Evolutionary conservation across 2,113 vertebrate genomes (phyloP).

Genomic region (Macrotis lagotis): DNA sequence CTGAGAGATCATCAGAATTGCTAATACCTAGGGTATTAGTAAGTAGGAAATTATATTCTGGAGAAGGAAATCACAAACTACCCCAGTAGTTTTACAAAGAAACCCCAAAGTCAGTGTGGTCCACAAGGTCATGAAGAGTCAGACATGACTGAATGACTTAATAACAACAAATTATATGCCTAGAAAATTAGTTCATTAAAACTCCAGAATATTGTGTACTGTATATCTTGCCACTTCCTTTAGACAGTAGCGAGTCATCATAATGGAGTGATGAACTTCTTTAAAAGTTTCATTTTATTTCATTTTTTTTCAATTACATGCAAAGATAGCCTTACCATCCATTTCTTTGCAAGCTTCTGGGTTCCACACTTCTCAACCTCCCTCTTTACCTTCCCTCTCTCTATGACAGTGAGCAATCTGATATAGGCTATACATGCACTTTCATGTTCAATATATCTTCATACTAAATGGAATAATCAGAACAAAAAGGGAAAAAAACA

Average conservation of each 20-base stretch:
- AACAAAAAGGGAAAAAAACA: too few species aligned
- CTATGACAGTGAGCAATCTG: too few species aligned
- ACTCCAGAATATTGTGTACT: neutral
- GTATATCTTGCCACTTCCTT: neutral
- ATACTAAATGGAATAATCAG: too few species aligned
- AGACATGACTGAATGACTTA: neutral
- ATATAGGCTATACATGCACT: too few species aligned
- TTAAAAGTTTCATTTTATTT: too few species aligned
- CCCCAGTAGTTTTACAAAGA: neutral
- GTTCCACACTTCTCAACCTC: too few species aligned
- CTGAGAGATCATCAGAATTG: neutral
- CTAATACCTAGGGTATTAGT: neutral
- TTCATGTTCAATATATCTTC: too few species aligned
- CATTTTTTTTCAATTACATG: too few species aligned
- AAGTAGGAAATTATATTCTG: neutral
- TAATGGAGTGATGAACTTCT: neutral
- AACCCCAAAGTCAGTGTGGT: too few species aligned
- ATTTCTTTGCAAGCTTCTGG: too few species aligned
- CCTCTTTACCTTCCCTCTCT: too few species aligned
- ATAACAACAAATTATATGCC: neutral
- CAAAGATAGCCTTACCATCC: too few species aligned
- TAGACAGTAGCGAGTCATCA: neutral
- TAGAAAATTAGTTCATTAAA: neutral
- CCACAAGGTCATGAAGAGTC: neutral
- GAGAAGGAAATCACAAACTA: neutral